These are phyloP conservation scores for Leptosomus discolor DNA, from an alignment of 2,113 vertebrate species.

Conservation along the genomic window DNA sequence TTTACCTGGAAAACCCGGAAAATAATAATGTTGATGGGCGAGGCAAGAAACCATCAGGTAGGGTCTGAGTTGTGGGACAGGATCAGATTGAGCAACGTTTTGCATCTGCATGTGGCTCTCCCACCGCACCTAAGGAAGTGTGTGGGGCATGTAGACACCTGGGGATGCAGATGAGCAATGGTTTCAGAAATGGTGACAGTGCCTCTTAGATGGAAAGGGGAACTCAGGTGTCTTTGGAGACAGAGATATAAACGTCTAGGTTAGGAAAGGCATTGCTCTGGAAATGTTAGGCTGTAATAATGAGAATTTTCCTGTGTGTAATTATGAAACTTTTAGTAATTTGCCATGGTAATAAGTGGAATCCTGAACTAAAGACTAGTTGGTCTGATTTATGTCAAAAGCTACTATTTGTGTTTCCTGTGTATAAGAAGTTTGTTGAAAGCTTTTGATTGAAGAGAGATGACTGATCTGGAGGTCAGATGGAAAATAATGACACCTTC, in stretches of 20 bases:
- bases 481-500: neutral
- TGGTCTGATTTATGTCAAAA: neutral
- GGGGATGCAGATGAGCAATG: neutral
- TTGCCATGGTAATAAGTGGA: neutral
- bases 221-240: neutral
- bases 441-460: neutral
- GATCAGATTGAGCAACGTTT: rapidly evolving
- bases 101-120: neutral
- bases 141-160: neutral
- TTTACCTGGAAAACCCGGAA: neutral
- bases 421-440: neutral
- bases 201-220: neutral
- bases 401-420: neutral
- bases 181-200: neutral
- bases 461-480: neutral
- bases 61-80: neutral
- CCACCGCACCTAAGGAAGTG: neutral
- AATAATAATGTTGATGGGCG: neutral
- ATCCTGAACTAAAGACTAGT: neutral
- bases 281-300: neutral
- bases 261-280: neutral
- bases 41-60: neutral
- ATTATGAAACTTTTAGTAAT: neutral
- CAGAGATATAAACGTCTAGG: neutral
- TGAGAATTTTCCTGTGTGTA: neutral